These are phyloP conservation scores for Myrmecobius fasciatus DNA, from an alignment of 2,113 vertebrate species.

Conservation along the genomic window DNA sequence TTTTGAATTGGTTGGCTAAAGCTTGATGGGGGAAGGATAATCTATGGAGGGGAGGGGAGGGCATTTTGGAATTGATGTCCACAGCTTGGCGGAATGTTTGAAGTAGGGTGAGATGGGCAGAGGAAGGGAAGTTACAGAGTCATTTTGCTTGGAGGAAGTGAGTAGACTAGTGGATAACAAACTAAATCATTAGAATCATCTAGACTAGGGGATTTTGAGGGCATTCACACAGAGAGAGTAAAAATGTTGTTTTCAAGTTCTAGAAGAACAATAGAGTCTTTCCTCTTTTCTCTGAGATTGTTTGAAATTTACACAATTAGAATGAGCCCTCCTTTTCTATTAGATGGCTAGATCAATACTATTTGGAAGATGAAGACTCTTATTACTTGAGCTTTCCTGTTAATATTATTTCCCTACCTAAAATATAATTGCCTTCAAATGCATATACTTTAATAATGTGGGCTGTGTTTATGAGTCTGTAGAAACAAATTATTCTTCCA, in stretches of 20 bases:
- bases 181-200: not conserved
- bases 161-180: not conserved
- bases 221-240: not conserved
- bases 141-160: not conserved
- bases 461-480: not conserved
- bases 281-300: not conserved
- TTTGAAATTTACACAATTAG: not conserved
- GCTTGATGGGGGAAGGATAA: not conserved
- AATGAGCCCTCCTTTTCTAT: not conserved
- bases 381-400: not conserved
- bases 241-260: not conserved
- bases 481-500: not conserved
- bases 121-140: not conserved
- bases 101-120: not conserved
- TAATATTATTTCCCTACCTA: not conserved
- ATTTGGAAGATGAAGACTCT: not conserved
- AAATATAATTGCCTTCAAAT: not conserved
- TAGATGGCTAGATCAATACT: not conserved
- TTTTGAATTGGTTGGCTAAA: not conserved
- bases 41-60: not conserved
- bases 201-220: not conserved
- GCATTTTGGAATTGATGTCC: not conserved
- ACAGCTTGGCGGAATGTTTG: not conserved
- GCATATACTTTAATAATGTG: rapidly evolving
- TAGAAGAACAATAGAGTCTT: not conserved